These are phyloP conservation scores for Orientallactaga bullata DNA, from an alignment of 2,113 vertebrate genomes.

Conservation along the genomic window DNA sequence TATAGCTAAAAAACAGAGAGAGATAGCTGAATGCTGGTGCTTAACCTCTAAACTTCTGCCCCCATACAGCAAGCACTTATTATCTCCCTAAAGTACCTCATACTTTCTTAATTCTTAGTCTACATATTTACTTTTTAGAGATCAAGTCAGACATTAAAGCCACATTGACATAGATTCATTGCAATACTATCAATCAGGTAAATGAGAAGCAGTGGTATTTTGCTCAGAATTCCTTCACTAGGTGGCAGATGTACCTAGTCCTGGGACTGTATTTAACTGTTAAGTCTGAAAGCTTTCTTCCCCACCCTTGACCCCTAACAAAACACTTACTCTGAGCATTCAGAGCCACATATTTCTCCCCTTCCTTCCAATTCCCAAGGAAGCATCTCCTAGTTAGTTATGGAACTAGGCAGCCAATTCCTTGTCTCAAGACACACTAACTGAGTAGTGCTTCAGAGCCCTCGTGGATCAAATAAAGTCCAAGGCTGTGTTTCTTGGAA, in stretches of 20 bases:
- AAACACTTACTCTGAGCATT: not conserved
- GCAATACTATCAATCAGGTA: not conserved
- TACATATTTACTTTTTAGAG: not conserved
- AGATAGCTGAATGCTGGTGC: too few species aligned
- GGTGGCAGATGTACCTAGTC: not conserved
- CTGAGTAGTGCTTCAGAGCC: not conserved
- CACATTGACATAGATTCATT: not conserved
- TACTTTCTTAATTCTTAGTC: not conserved
- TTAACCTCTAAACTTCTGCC: not conserved
- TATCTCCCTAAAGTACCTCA: not conserved
- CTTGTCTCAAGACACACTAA: not conserved
- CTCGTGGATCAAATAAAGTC: not conserved
- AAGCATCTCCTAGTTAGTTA: not conserved
- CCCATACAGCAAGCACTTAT: too few species aligned
- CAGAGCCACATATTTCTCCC: not conserved
- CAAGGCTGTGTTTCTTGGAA: too few species aligned
- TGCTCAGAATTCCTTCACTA: not conserved
- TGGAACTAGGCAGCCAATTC: rapidly evolving
- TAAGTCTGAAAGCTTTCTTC: not conserved
- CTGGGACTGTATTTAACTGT: not conserved
- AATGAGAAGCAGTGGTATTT: not conserved
- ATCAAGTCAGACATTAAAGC: not conserved
- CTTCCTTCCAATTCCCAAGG: not conserved
- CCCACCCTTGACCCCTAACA: not conserved
- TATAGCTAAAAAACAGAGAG: too few species aligned